Conservation (phyloP, 1,140 invertebrate genomes). For the Drosophila watanabei region DNA sequence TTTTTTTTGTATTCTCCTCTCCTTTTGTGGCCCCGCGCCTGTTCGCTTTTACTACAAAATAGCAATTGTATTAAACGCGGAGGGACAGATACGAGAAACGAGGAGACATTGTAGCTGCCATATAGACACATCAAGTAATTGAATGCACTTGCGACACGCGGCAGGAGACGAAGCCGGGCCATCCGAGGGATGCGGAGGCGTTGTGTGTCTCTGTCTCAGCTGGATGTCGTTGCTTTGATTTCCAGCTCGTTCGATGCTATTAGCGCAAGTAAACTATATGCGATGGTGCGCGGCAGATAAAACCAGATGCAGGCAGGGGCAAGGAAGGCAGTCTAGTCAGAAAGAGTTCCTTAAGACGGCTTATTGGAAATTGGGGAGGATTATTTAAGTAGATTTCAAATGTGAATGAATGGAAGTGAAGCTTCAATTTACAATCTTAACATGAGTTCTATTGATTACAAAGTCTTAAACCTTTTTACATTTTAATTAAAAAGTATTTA, state of each 20-base stretch:
- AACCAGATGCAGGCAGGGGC: background rate
- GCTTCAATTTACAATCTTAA: background rate
- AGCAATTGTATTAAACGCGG: conserved; percentile 69
- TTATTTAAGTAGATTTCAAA: background rate
- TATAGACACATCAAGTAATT: conserved; percentile 80
- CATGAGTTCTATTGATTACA: background rate
- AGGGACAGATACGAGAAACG: conserved; percentile 23
- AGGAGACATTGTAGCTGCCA: conserved; percentile 67
- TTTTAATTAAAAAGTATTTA: background rate
- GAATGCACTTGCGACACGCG: conserved; percentile 68
- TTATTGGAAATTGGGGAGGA: background rate
- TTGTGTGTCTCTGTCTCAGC: conserved; percentile 43
- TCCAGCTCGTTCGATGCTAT: conserved; percentile 69
- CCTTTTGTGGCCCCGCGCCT: conserved; percentile 6
- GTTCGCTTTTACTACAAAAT: conserved; percentile 57
- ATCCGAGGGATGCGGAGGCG: background rate
- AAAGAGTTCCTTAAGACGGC: background rate
- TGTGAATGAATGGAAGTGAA: background rate
- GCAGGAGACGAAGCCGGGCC: conserved; percentile 18
- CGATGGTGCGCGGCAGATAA: conserved; percentile 19
- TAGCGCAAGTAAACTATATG: conserved; percentile 72
- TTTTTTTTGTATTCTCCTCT: background rate
- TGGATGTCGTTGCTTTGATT: conserved; percentile 59
- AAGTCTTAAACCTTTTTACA: background rate
- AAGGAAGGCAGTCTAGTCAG: background rate